Percentiles rank a stretch among this genome's conserved stretches.
These are phyloP conservation scores for Phrynocephalus vlangalii DNA, from an alignment of 2,797 vertebrate genomes.

Conservation along the genomic window DNA sequence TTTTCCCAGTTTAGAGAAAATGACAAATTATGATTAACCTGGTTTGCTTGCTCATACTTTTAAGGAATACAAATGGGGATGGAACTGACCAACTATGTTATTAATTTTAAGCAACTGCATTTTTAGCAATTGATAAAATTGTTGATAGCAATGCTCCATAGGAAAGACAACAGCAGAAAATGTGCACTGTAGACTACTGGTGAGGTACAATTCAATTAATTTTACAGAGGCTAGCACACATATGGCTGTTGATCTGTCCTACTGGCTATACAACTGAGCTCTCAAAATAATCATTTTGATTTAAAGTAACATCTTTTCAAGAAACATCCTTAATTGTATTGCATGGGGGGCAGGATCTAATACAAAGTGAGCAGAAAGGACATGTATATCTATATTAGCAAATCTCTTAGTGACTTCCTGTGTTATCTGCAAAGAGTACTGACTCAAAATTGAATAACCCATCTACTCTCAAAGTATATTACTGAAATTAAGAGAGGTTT, in stretches of 20 bases:
- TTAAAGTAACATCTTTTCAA: neutral
- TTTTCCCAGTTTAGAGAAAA: neutral
- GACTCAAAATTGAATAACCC: neutral
- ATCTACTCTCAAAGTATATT: neutral
- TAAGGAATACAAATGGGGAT: neutral
- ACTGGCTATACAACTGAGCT: neutral
- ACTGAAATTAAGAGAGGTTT: neutral
- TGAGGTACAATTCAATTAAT: neutral
- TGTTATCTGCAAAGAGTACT: neutral
- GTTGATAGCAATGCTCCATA: neutral
- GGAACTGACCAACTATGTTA: neutral
- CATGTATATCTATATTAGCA: neutral
- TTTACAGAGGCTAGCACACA: neutral
- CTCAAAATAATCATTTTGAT: neutral
- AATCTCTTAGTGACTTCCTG: neutral
- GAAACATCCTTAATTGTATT: neutral
- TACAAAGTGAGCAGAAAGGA: neutral
- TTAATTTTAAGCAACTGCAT: neutral
- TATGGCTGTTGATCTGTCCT: neutral
- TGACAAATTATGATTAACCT: neutral
- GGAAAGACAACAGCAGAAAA: too few species aligned
- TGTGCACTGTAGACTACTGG: neutral
- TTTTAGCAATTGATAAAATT: neutral
- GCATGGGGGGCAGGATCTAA: neutral
- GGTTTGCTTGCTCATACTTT: neutral